Percentiles rank a stretch among this genome's conserved stretches.
Conservation (phyloP, 2,888 invertebrate species). For the Microchrysa polita region DNA sequence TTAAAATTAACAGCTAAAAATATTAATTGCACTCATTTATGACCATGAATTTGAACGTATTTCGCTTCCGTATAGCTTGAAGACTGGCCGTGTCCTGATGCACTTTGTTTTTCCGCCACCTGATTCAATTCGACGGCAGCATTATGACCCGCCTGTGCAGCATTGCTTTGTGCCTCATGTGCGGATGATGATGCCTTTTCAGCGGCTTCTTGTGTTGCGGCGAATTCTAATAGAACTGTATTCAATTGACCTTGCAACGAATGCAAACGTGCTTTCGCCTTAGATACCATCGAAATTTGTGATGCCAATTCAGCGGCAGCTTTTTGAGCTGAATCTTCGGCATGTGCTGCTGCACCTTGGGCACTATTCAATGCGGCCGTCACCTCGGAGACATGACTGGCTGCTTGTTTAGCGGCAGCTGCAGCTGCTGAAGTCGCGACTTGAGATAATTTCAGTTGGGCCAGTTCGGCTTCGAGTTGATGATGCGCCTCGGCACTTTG, state of each 20-base stretch:
- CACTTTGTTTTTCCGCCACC: conserved; percentile 10
- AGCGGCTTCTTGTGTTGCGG: conserved; percentile 71
- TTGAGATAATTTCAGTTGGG: conserved; percentile 76
- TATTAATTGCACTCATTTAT: conserved; percentile 2
- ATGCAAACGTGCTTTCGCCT: conserved; percentile 72
- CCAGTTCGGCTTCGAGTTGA: conserved; percentile 73
- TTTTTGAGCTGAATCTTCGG: conserved; percentile 75
- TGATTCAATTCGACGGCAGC: conserved; percentile 65
- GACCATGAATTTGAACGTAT: conserved; percentile 21
- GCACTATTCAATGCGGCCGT: conserved; percentile 77
- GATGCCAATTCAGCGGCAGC: conserved; percentile 77
- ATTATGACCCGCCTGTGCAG: conserved; percentile 75
- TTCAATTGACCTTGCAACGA: conserved; percentile 73
- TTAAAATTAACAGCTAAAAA: background rate
- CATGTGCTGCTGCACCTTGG: conserved; percentile 75
- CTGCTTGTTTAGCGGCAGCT: conserved; percentile 74
- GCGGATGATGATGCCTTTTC: conserved; percentile 71
- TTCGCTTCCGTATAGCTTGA: conserved; percentile 20
- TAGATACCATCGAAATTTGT: conserved; percentile 78
- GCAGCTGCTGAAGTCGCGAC: conserved; percentile 73
- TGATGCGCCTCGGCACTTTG: conserved; percentile 75
- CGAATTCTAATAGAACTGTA: conserved; percentile 70
- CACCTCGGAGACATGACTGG: conserved; percentile 72
- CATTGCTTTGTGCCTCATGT: conserved; percentile 75
- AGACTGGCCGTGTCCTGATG: background rate